Conservation (phyloP, 2,797 vertebrate genomes). For the Labeo calbasu region DNA sequence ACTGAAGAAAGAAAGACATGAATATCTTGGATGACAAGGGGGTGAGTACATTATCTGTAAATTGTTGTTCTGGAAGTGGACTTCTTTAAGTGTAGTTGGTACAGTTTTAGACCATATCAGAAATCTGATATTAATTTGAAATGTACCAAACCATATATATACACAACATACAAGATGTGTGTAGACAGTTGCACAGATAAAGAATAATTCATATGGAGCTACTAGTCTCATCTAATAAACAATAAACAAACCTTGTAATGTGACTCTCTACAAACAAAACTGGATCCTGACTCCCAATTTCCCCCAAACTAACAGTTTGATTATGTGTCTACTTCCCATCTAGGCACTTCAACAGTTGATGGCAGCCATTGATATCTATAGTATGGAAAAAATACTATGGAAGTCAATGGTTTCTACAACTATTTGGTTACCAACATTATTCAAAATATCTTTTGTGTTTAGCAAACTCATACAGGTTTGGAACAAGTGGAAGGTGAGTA, state of each 20-base stretch:
- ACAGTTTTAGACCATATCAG: not conserved
- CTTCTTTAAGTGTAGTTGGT: not conserved
- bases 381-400: not conserved
- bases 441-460: not conserved
- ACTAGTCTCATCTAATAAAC: constrained; percentile 9
- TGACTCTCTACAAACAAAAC: constrained; percentile 49
- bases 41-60: too few species aligned
- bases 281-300: constrained; percentile 60
- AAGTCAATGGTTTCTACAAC: not conserved
- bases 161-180: not conserved
- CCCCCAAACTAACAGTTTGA: constrained; percentile 59
- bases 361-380: not conserved
- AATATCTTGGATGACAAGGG: too few species aligned
- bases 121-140: not conserved
- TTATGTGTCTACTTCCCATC: constrained; percentile 65
- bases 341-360: constrained; percentile 47
- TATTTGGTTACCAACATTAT: not conserved
- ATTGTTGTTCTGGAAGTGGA: too few species aligned
- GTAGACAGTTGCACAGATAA: not conserved
- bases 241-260: constrained; percentile 47
- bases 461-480: not conserved
- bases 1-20: too few species aligned
- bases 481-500: not conserved
- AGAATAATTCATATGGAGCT: not conserved
- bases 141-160: not conserved